A percentile compares a stretch with the other conserved stretches of the same genome.
phyloP scores from a whole-genome alignment of 1,140 invertebrate genomes.

The Drosophila pruinosa region DNA sequence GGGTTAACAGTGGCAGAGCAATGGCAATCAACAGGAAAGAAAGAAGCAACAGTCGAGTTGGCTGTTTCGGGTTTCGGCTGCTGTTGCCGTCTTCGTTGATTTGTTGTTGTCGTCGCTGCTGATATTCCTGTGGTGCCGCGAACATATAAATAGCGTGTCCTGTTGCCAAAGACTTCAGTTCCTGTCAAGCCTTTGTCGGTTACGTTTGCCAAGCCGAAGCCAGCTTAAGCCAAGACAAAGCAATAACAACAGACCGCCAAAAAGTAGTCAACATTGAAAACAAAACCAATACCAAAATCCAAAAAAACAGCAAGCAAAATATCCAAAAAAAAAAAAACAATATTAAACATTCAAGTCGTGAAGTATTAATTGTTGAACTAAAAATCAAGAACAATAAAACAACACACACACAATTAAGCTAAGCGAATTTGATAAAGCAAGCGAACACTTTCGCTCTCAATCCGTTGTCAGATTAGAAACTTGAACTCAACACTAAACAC shows the following conservation, averaged over 20 bases:
- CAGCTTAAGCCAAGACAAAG: conserved; percentile 31
- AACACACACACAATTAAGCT: not conserved
- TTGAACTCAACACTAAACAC: not conserved
- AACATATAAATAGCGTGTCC: conserved; percentile 54
- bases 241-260: not conserved
- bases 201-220: conserved; percentile 54
- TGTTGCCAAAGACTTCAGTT: conserved; percentile 56
- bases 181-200: conserved; percentile 75
- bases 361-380: not conserved
- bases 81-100: conserved; percentile 5
- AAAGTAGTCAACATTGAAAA: not conserved
- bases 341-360: not conserved
- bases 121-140: not conserved
- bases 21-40: conserved; percentile 14
- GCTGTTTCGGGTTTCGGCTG: not conserved
- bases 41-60: conserved; percentile 35
- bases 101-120: not conserved
- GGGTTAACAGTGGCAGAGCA: not conserved
- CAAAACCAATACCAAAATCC: not conserved
- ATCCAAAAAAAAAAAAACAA: conserved; percentile 3
- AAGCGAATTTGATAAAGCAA: not conserved
- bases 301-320: not conserved
- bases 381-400: not conserved
- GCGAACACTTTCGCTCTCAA: not conserved
- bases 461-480: conserved; percentile 4